Evolutionary conservation across 2,113 vertebrate genomes (phyloP).

Genomic region (Ramphastos sulfuratus): DNA sequence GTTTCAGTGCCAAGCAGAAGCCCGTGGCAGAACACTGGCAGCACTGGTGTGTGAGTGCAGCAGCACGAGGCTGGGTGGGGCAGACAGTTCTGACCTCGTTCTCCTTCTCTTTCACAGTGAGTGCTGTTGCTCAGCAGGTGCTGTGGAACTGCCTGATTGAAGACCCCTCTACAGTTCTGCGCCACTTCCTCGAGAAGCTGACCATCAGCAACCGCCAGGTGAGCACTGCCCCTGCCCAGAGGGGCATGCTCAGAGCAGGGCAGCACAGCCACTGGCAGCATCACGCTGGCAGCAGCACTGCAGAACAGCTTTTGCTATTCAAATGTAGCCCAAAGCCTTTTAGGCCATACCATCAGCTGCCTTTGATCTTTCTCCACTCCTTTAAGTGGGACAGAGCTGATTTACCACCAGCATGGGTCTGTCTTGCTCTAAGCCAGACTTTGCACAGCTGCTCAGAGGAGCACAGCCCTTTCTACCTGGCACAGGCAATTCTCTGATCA

Average conservation of each 20-base stretch:
- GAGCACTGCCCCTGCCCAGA: not conserved
- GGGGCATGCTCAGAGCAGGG: not conserved
- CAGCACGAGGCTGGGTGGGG: not conserved
- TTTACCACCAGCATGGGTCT: not conserved
- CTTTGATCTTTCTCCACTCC: not conserved
- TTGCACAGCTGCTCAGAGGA: not conserved
- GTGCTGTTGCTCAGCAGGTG: conserved; percentile 96
- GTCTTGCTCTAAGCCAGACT: not conserved
- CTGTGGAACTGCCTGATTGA: conserved; percentile 98
- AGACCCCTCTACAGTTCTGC: conserved; percentile 94
- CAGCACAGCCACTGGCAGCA: not conserved
- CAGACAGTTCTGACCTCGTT: not conserved
- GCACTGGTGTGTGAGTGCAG: not conserved
- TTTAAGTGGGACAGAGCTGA: not conserved
- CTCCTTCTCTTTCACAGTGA: conserved; percentile 80
- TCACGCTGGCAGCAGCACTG: not conserved
- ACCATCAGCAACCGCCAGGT: conserved; percentile 98
- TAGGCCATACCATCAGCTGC: not conserved
- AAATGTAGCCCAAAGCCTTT: not conserved
- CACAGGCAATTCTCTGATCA: not conserved
- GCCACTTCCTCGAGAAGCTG: conserved; percentile 97
- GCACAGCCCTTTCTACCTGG: not conserved
- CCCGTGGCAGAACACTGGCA: not conserved
- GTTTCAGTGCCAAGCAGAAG: not conserved
- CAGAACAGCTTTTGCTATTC: not conserved